Percentiles rank a stretch among this genome's conserved stretches.
Evolutionary conservation across 2,797 vertebrate species (phyloP).

Genomic region (Poecilia wingei): DNA sequence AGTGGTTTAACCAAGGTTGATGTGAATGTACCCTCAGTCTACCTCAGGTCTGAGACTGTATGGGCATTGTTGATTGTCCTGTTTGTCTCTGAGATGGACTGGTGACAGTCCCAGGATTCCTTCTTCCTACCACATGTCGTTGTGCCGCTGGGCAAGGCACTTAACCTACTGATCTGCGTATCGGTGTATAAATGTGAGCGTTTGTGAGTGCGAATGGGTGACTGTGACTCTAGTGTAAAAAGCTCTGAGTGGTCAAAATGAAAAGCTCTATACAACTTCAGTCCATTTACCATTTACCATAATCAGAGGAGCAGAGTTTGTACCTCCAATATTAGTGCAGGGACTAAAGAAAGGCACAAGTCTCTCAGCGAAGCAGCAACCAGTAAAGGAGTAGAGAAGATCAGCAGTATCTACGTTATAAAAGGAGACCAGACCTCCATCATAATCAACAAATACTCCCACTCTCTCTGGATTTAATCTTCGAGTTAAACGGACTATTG

Average conservation of each 20-base stretch:
- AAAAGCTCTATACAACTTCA: too few species aligned
- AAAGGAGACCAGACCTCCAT: slow-evolving; percentile 18
- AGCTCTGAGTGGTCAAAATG: too few species aligned
- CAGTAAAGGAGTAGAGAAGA: slow-evolving; percentile 17
- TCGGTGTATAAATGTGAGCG: too few species aligned
- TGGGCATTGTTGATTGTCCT: not conserved
- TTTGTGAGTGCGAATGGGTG: too few species aligned
- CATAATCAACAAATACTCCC: slow-evolving; percentile 31
- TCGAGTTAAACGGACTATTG: not conserved
- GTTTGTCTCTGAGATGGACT: too few species aligned
- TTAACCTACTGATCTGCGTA: too few species aligned
- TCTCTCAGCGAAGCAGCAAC: slow-evolving; percentile 14
- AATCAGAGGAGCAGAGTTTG: slow-evolving; percentile 24
- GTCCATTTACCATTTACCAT: too few species aligned
- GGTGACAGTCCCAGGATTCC: not conserved
- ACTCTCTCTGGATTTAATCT: not conserved
- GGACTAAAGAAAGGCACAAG: slow-evolving; percentile 23
- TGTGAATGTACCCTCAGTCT: not conserved
- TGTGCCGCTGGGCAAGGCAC: too few species aligned
- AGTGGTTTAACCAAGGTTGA: not conserved
- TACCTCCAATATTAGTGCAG: not conserved
- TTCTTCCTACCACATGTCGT: too few species aligned
- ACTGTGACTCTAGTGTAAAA: too few species aligned
- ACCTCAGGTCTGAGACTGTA: not conserved
- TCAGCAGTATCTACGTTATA: slow-evolving; percentile 18